Evolutionary conservation across 2,797 vertebrate genomes (phyloP).

Genomic region (Takifugu ocellatus): DNA sequence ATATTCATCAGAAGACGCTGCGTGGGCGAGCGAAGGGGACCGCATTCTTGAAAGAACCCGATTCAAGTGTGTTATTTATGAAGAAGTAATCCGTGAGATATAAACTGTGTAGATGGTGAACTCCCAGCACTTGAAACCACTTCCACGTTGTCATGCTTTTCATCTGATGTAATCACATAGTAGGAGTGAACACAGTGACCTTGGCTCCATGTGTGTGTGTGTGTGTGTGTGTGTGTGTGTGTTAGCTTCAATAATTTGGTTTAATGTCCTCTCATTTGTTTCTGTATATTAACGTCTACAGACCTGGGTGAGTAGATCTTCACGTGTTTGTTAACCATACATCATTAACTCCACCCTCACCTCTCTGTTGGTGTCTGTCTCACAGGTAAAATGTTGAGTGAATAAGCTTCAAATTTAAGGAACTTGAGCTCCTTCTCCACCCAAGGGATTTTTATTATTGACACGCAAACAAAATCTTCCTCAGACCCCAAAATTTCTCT

Average conservation of each 20-base stretch:
- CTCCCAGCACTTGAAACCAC: slow-evolving; percentile 60
- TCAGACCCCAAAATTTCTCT: too few relatives aligned
- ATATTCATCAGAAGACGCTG: slow-evolving; percentile 17
- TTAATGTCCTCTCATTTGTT: slow-evolving; percentile 46
- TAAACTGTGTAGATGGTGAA: slow-evolving; percentile 66
- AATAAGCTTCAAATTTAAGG: too few relatives aligned
- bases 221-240: slow-evolving; percentile 7
- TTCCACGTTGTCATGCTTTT: slow-evolving; percentile 49
- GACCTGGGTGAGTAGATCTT: slow-evolving; percentile 68
- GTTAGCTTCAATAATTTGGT: slow-evolving; percentile 23
- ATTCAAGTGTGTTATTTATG: slow-evolving; percentile 66
- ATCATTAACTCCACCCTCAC: slow-evolving; percentile 4
- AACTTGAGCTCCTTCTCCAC: too few relatives aligned
- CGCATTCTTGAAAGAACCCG: slow-evolving; percentile 37
- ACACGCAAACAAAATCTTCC: too few relatives aligned
- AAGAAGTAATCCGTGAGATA: slow-evolving; percentile 56
- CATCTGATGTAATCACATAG: slow-evolving; percentile 42
- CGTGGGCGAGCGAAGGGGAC: slow-evolving; percentile 32
- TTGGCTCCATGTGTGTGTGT: background rate
- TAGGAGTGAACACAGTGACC: slow-evolving; percentile 23
- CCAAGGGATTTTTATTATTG: too few relatives aligned
- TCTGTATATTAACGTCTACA: slow-evolving; percentile 51
- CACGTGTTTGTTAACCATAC: slow-evolving; percentile 24
- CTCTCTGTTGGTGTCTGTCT: slow-evolving; percentile 26
- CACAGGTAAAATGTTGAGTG: slow-evolving; percentile 35